Evolutionary conservation across 2,888 invertebrate species (phyloP).

Genomic region (Yponomeuta sedellus): DNA sequence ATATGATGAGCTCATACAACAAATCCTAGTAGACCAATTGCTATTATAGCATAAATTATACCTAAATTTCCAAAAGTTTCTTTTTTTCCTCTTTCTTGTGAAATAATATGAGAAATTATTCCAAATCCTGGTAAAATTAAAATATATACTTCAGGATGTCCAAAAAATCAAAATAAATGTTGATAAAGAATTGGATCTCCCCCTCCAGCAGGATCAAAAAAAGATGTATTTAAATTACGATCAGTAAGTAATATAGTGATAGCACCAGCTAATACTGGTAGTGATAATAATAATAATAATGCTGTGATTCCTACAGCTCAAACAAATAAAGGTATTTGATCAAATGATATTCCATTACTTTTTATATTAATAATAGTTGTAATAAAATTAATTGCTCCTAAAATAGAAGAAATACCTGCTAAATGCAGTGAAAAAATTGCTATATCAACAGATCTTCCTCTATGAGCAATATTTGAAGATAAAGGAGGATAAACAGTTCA

Average conservation of each 20-base stretch:
- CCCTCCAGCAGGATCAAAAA: slow-evolving; percentile 87
- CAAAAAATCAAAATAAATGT: slow-evolving; percentile 93
- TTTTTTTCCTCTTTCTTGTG: slow-evolving; percentile 84
- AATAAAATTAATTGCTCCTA: slow-evolving; percentile 89
- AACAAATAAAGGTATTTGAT: slow-evolving; percentile 83
- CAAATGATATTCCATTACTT: slow-evolving; percentile 74
- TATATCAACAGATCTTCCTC: slow-evolving; percentile 82
- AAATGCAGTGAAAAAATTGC: slow-evolving; percentile 86
- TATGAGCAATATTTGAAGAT: slow-evolving; percentile 78
- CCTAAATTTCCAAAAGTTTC: slow-evolving; percentile 83
- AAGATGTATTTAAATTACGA: slow-evolving; percentile 87
- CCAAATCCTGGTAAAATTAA: slow-evolving; percentile 90
- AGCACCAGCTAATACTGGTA: slow-evolving; percentile 87
- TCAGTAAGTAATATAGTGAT: slow-evolving; percentile 88
- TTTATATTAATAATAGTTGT: slow-evolving; percentile 85
- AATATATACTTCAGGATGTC: slow-evolving; percentile 92
- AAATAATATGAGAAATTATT: slow-evolving; percentile 86
- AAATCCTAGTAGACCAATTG: slow-evolving; percentile 89
- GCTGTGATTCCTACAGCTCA: slow-evolving; percentile 80
- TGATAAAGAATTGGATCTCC: slow-evolving; percentile 89
- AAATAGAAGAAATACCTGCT: slow-evolving; percentile 83
- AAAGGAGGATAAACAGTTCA: slow-evolving; percentile 87
- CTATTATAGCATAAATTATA: slow-evolving; percentile 90
- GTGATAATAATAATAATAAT: slow-evolving; percentile 77
- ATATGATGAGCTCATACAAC: slow-evolving; percentile 91